Conservation (phyloP, 2,113 vertebrate genomes). For the Heloderma charlesbogerti region DNA sequence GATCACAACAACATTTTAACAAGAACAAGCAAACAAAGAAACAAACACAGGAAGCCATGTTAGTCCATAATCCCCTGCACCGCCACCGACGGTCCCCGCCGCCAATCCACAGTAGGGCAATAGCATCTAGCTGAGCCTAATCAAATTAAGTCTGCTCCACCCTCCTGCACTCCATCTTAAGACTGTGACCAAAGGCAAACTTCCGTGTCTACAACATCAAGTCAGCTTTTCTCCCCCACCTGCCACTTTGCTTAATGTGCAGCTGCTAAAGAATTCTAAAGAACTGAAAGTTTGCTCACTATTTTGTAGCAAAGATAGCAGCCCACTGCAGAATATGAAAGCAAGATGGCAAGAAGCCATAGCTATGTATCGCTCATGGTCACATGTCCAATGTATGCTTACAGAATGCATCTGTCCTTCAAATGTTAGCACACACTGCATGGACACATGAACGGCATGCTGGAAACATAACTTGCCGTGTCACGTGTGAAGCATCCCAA, state of each 20-base stretch:
- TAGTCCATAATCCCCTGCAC: not conserved
- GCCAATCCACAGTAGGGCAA: not conserved
- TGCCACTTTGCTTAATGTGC: not conserved
- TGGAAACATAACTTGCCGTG: not conserved
- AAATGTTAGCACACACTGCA: not conserved
- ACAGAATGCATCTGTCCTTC: too few species aligned
- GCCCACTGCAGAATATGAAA: not conserved
- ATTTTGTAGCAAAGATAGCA: not conserved
- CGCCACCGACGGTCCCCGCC: too few species aligned
- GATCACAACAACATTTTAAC: not conserved
- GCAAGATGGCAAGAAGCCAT: not conserved
- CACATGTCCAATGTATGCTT: not conserved
- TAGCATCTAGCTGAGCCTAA: not conserved
- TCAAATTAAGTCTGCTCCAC: not conserved
- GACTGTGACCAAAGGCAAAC: not conserved
- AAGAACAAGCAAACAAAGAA: not conserved
- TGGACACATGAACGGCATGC: not conserved
- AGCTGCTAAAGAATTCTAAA: not conserved
- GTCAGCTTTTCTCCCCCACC: not conserved
- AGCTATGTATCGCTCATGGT: not conserved
- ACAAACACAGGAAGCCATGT: not conserved
- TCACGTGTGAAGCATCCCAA: not conserved
- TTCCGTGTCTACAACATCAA: not conserved
- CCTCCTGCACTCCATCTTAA: not conserved
- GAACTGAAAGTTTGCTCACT: not conserved